These are phyloP conservation scores for Sandelia bainsii DNA, from an alignment of 2,797 vertebrate genomes.

Conservation along the genomic window DNA sequence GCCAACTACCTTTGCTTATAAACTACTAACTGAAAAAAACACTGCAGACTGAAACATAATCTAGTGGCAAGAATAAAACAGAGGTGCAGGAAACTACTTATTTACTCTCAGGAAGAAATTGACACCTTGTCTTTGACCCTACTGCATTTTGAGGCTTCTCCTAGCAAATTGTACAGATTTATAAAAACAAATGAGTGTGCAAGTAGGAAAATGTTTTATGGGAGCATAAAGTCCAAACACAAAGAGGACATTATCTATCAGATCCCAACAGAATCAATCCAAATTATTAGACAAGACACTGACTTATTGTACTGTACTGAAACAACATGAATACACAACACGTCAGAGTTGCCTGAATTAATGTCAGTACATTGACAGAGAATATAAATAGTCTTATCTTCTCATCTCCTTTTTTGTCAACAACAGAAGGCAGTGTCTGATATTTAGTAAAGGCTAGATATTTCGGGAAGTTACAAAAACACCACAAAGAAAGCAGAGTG, in stretches of 20 bases:
- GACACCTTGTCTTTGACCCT: not conserved
- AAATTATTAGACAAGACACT: not conserved
- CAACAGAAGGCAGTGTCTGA: not conserved
- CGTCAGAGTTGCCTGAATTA: not conserved
- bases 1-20: not conserved
- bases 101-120: conserved; percentile 3
- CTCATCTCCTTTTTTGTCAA: conserved; percentile 10
- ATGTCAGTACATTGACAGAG: not conserved
- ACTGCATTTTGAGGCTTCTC: not conserved
- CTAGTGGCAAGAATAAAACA: not conserved
- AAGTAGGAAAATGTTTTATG: too few species aligned
- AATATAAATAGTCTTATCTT: conserved; percentile 16
- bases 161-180: not conserved
- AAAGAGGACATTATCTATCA: too few species aligned
- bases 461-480: conserved; percentile 30
- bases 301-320: not conserved
- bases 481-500: not conserved
- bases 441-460: conserved; percentile 11
- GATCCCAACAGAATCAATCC: conserved; percentile 4
- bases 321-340: not conserved
- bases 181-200: too few species aligned
- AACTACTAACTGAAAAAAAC: too few species aligned
- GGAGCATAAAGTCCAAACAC: too few species aligned
- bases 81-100: too few species aligned
- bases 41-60: not conserved